Percentiles rank a stretch among this genome's conserved stretches.
Conservation (phyloP, 2,113 vertebrate genomes). For the Myotis davidii region DNA sequence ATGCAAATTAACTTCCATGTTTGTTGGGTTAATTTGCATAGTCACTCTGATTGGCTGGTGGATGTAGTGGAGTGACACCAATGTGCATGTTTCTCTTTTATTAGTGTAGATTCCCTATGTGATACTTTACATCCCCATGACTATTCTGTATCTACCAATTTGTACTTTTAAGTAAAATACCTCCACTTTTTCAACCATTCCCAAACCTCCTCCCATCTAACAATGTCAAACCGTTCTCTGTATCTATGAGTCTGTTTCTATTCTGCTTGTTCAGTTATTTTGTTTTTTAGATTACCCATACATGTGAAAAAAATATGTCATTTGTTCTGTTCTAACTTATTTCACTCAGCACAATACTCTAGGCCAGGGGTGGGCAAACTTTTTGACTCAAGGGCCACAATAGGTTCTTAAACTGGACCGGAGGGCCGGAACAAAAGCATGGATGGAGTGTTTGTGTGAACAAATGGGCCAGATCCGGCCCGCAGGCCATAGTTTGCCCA, state of each 20-base stretch:
- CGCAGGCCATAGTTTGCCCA: no score
- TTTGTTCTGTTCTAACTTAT: not conserved
- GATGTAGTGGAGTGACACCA: no score
- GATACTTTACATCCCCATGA: not conserved
- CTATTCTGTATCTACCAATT: not conserved
- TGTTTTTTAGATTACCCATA: not conserved
- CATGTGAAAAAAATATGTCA: not conserved
- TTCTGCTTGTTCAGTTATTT: not conserved
- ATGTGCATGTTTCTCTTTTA: no score
- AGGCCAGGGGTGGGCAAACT: no score
- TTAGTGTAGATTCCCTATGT: not conserved
- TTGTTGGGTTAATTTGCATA: no score
- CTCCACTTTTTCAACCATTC: not conserved
- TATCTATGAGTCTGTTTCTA: not conserved
- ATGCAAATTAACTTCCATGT: no score
- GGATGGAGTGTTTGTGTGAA: no score
- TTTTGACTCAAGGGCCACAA: no score
- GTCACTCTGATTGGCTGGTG: no score
- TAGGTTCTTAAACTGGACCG: no score
- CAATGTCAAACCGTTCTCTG: not conserved
- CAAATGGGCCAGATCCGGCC: no score
- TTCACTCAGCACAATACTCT: not conserved
- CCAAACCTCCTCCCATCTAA: not conserved
- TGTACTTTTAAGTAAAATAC: not conserved
- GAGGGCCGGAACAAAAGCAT: no score